Conservation (phyloP, 2,888 invertebrate genomes). For the Therioaphis trifolii region DNA sequence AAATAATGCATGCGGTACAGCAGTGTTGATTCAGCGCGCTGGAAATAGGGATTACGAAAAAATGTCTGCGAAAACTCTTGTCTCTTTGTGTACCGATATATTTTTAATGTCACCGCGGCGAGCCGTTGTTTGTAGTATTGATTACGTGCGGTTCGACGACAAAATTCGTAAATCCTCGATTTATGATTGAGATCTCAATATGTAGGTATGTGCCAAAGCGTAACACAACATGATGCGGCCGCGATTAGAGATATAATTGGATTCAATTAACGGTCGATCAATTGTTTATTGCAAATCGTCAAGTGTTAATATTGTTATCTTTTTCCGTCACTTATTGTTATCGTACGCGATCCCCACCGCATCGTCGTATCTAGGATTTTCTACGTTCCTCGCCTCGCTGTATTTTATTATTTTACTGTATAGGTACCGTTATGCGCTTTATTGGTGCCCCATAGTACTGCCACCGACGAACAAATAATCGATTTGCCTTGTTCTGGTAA, state of each 20-base stretch:
- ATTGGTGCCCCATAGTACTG: no score
- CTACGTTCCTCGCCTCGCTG: neutral
- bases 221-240: neutral
- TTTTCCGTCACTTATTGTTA: neutral
- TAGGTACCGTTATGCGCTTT: no score
- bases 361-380: neutral
- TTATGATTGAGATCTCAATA: neutral
- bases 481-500: slow-evolving; percentile 3
- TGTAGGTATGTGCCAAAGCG: no score
- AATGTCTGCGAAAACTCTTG: neutral
- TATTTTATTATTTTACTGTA: neutral
- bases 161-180: neutral
- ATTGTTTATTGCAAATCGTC: neutral
- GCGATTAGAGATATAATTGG: neutral
- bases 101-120: neutral
- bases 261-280: neutral
- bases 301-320: neutral
- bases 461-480: slow-evolving; percentile 7
- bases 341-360: neutral
- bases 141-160: neutral
- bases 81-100: neutral
- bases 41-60: no score
- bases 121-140: neutral
- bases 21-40: no score
- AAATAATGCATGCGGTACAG: no score